A percentile compares a stretch with the other conserved stretches of the same genome.
Evolutionary conservation across 2,113 vertebrate genomes (phyloP).

Genomic region (Hippopotamus amphibius): DNA sequence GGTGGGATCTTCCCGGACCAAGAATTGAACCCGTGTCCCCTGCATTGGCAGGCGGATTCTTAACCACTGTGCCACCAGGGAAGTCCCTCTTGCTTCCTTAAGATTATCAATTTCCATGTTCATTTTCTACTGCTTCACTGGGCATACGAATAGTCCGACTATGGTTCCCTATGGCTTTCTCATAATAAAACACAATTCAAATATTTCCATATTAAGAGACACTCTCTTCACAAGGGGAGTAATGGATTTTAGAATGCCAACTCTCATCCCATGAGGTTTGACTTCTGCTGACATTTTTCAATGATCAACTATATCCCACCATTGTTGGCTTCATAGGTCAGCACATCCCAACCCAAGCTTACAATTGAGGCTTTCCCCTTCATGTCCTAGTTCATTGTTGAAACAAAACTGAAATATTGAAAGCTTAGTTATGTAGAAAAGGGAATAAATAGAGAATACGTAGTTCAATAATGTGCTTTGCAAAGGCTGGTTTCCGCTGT

Average conservation of each 20-base stretch:
- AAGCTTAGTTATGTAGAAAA: not conserved
- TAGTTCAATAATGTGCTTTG: not conserved
- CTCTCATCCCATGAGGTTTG: not conserved
- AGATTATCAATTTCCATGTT: not conserved
- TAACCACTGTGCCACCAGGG: no score
- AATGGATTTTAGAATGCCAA: not conserved
- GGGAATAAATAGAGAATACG: not conserved
- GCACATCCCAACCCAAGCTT: not conserved
- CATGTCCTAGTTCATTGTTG: not conserved
- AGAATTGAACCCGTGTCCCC: no score
- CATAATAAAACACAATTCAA: constrained; percentile 36
- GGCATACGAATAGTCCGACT: not conserved
- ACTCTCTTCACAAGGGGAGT: not conserved
- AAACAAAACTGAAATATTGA: not conserved
- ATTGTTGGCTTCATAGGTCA: not conserved
- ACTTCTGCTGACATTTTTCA: not conserved
- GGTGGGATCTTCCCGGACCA: no score
- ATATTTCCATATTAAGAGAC: not conserved
- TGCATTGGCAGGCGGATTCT: no score
- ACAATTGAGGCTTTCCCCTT: not conserved
- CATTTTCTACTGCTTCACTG: not conserved
- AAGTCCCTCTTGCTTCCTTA: not conserved
- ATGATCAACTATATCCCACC: not conserved
- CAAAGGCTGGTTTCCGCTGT: not conserved
- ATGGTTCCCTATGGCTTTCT: not conserved